Evolutionary conservation across 2,888 invertebrate genomes (phyloP).

Genomic region (Anorthoa munda): DNA sequence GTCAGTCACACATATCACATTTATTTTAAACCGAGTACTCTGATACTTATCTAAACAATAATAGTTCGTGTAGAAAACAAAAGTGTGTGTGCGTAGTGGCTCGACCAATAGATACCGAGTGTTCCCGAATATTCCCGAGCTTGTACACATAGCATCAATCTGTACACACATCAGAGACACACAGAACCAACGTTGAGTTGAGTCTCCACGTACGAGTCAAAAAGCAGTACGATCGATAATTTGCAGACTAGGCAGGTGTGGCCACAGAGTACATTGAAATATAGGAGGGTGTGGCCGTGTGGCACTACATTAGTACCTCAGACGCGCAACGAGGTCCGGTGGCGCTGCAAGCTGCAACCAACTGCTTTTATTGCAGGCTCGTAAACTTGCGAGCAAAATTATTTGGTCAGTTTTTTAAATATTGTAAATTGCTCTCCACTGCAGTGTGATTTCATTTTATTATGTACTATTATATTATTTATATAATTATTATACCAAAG

Average conservation of each 20-base stretch:
- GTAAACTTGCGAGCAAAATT: slow-evolving; percentile 10
- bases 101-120: background rate
- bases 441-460: too few species aligned
- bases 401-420: background rate
- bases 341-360: background rate
- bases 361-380: too few species aligned
- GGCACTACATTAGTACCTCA: background rate
- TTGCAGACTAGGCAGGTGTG: background rate
- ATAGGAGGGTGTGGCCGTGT: background rate
- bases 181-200: background rate
- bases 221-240: background rate
- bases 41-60: background rate
- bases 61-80: background rate
- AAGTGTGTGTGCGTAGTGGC: background rate
- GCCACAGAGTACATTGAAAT: too few species aligned
- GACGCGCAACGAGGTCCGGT: background rate
- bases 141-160: background rate
- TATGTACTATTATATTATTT: too few species aligned
- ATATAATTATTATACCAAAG: too few species aligned
- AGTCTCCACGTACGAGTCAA: background rate
- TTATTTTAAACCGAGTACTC: too few species aligned
- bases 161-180: background rate
- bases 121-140: background rate
- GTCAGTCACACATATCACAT: too few species aligned
- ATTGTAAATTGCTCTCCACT: too few species aligned